Conservation (phyloP, 2,113 vertebrate species). For the Microcebus griseorufus region DNA sequence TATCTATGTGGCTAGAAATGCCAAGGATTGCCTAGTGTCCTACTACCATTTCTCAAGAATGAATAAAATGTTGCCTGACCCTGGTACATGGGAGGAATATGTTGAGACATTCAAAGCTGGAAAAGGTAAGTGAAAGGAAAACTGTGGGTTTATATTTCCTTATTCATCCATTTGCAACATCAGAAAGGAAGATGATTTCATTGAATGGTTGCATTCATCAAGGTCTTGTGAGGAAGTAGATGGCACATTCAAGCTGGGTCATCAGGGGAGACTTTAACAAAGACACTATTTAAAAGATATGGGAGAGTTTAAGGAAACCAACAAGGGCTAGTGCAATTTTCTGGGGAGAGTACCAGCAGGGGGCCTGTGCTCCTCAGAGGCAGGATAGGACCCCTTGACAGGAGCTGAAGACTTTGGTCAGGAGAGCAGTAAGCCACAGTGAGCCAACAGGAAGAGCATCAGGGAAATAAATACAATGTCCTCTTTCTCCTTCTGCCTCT, state of each 20-base stretch:
- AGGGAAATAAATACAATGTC: not conserved
- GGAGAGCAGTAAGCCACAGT: not conserved
- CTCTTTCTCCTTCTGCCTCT: not conserved
- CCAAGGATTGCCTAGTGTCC: conserved; percentile 91
- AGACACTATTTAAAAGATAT: not conserved
- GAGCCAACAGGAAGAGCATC: not conserved
- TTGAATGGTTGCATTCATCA: not conserved
- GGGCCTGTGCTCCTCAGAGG: not conserved
- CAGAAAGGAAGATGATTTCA: not conserved
- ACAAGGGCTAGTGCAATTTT: not conserved
- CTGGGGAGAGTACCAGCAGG: not conserved
- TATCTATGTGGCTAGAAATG: conserved; percentile 91
- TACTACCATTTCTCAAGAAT: conserved; percentile 92
- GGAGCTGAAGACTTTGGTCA: not conserved
- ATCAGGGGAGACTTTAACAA: not conserved
- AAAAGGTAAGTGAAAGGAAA: conserved; percentile 79
- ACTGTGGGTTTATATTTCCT: not conserved
- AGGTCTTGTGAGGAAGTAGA: not conserved
- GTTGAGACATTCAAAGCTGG: conserved; percentile 86
- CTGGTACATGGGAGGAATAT: conserved; percentile 88
- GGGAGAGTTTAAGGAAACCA: not conserved
- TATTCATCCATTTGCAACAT: not conserved
- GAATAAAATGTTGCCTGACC: conserved; percentile 85
- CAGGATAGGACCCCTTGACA: not conserved
- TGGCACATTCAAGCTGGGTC: not conserved